Evolutionary conservation across 2,113 vertebrate genomes (phyloP), one percentile per base, ranked within the genome.

Genomic region (Mixornis gularis): DNA sequence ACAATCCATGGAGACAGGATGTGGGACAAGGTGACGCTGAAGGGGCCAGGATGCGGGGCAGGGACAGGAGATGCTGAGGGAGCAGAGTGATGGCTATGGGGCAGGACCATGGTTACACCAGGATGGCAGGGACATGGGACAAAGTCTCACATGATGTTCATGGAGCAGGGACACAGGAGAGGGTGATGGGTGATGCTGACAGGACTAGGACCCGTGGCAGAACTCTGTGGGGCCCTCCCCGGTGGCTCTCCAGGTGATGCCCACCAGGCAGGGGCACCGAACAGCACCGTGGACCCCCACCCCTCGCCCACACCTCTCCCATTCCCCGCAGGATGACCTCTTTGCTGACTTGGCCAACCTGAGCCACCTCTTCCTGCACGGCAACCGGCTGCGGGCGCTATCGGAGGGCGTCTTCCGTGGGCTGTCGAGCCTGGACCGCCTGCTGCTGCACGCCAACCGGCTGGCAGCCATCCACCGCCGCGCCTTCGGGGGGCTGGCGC

Each of bases 21-120:
- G 3, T 6, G 17, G 32, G 17, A 18, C 12, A 1, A 4, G 38
- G 65, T 1, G 52, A 13, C 7, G 29, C 22, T 3, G 32, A 3
- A 0, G 2, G 30, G 17, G 15, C 17, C 17, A 1, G 34, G 9
- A 17, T 1, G 1, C 1, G 0, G 12, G 34, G 15, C 9, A 4
- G n/a, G 3, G 38, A 17, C n/a, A 2, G 40, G 30, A 25, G 55
- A 29, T 13, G 46, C 52, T 8, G 58, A 19, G 9, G 38, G 24
- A 84, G 44, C 20, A 1, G 44, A 7, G 21, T 4, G 62, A 29
- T 2, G 51, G 51, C 44, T 6, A 2, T 1, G n/a, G 70, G 51
- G 38, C 59, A 16, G 52, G 9, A 30, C 40, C 29, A 0, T 1
- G 64, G 51, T 38, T 26, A 19, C 58, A 10, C 13, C 17, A 15